phyloP scores from a whole-genome alignment of 2,888 invertebrate species.

The Cosmia pyralina region DNA sequence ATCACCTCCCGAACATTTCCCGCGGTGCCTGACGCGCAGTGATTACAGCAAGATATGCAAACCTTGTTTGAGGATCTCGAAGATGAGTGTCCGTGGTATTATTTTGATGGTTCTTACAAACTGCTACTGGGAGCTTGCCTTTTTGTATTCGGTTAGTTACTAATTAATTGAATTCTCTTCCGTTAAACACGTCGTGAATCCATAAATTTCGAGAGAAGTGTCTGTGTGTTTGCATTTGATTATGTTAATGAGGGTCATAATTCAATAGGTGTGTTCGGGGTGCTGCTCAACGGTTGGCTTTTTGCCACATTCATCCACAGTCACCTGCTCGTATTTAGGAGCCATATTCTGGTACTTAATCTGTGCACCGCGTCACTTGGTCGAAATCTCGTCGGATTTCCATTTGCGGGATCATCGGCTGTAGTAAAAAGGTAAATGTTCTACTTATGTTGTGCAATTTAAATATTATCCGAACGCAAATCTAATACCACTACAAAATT shows the following conservation, averaged over 20 bases:
- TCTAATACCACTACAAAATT: not conserved
- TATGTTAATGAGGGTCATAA: conserved; percentile 54
- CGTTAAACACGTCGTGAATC: conserved; percentile 8
- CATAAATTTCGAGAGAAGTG: conserved; percentile 36
- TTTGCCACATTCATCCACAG: conserved; percentile 89
- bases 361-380: conserved; percentile 88
- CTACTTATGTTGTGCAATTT: not conserved
- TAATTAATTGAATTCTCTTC: not conserved
- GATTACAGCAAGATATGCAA: conserved; percentile 76
- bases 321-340: conserved; percentile 88
- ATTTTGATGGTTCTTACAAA: conserved; percentile 89
- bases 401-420: conserved; percentile 89
- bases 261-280: conserved; percentile 87
- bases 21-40: conserved; percentile 77
- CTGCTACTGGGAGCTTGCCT: conserved; percentile 88
- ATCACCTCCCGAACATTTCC: conserved; percentile 61
- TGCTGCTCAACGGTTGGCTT: conserved; percentile 90
- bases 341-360: conserved; percentile 89
- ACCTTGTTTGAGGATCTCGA: conserved; percentile 81
- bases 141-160: conserved; percentile 87
- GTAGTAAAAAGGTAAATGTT: conserved; percentile 85
- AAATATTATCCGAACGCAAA: not conserved
- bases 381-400: conserved; percentile 88
- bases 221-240: conserved; percentile 29
- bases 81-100: conserved; percentile 89